These are phyloP conservation scores for Brachypodius melanocephalos DNA, from an alignment of 2,113 vertebrate species.

Conservation along the genomic window DNA sequence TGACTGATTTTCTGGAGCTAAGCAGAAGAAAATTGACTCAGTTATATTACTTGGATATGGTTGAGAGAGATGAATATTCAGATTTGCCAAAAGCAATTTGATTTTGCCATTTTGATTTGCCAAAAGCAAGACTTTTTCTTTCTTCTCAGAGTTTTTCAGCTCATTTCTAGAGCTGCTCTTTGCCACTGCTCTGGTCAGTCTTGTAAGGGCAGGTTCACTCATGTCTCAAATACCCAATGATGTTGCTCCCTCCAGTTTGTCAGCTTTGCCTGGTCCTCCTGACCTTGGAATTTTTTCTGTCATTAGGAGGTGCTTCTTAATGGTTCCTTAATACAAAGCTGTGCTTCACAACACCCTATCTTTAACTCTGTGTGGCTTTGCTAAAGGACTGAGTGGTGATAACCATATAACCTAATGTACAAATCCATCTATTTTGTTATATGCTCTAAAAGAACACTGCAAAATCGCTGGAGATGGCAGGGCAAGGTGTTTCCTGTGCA, in stretches of 20 bases:
- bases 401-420: background rate
- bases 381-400: background rate
- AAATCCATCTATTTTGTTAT: background rate
- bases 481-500: conserved; percentile 68
- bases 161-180: background rate
- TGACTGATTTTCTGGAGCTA: background rate
- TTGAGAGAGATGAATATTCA: background rate
- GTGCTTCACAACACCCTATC: background rate
- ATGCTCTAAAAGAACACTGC: background rate
- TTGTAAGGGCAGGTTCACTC: background rate
- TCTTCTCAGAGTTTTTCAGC: background rate
- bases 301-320: background rate
- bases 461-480: background rate
- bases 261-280: background rate
- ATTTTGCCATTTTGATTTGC: background rate
- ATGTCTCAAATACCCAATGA: background rate
- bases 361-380: background rate
- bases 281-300: background rate
- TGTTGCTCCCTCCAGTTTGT: background rate
- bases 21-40: background rate
- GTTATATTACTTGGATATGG: background rate
- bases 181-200: background rate
- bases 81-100: background rate
- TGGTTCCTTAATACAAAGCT: background rate
- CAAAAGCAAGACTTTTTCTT: background rate